Conservation (phyloP, 2,797 vertebrate genomes). For the Pipistrellus nathusii region DNA sequence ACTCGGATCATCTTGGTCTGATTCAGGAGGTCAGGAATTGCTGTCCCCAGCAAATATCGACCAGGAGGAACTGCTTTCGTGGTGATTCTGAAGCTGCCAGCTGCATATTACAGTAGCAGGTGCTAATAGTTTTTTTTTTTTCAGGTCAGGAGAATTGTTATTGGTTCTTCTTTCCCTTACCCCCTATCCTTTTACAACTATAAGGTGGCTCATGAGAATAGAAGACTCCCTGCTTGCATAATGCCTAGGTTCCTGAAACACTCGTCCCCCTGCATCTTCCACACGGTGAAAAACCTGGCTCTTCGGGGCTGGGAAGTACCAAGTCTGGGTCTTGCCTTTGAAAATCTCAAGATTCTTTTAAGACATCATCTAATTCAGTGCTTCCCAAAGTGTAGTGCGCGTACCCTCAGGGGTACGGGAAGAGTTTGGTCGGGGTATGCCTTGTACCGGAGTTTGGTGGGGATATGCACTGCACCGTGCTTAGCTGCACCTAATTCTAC, state of each 20-base stretch:
- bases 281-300: not conserved
- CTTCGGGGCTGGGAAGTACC: not conserved
- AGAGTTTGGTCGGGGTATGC: no score
- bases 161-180: slow-evolving; percentile 55
- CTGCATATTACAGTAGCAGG: slow-evolving; percentile 64
- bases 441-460: no score
- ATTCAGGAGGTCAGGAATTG: slow-evolving; percentile 77
- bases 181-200: slow-evolving; percentile 30
- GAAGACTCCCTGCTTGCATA: not conserved
- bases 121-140: slow-evolving; percentile 64
- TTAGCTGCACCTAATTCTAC: no score
- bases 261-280: not conserved
- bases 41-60: slow-evolving; percentile 71
- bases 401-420: no score
- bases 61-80: slow-evolving; percentile 76
- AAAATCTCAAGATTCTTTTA: slow-evolving; percentile 24
- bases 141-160: slow-evolving; percentile 70
- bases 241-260: slow-evolving; percentile 42
- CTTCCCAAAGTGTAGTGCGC: no score
- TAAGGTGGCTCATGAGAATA: not conserved
- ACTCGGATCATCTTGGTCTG: slow-evolving; percentile 76
- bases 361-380: not conserved
- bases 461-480: no score
- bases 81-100: slow-evolving; percentile 66
- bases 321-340: not conserved